Evolutionary conservation across 2,797 vertebrate genomes (phyloP).

Genomic region (Anabacerthia variegaticeps): DNA sequence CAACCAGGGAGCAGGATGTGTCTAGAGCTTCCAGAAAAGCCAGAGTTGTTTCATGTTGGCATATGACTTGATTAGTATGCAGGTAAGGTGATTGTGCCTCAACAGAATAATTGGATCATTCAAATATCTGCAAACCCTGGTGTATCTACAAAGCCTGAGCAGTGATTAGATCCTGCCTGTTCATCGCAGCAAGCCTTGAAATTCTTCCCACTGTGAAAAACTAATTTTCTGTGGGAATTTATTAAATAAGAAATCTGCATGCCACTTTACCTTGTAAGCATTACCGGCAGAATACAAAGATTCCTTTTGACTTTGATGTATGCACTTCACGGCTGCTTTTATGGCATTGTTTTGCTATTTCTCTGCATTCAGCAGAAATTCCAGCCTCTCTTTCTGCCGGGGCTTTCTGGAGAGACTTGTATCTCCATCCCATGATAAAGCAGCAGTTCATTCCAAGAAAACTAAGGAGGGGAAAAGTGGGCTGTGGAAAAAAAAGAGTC

Average conservation of each 20-base stretch:
- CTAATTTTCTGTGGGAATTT: constrained; percentile 86
- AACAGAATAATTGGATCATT: constrained; percentile 84
- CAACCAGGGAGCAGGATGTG: constrained; percentile 54
- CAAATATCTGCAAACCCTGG: constrained; percentile 79
- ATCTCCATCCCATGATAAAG: background rate
- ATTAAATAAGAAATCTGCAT: constrained; percentile 86
- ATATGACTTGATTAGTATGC: constrained; percentile 79
- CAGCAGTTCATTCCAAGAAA: background rate
- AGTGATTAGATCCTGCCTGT: constrained; percentile 84
- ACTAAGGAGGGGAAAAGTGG: background rate
- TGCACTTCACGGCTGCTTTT: constrained; percentile 65
- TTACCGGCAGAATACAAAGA: constrained; percentile 76
- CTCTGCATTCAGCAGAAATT: constrained; percentile 52
- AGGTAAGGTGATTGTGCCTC: constrained; percentile 77
- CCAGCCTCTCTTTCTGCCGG: background rate
- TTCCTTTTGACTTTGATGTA: constrained; percentile 76
- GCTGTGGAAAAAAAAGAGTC: background rate
- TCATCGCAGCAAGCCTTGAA: constrained; percentile 81
- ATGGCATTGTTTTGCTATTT: constrained; percentile 52
- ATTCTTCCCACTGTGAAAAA: constrained; percentile 86
- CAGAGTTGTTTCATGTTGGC: constrained; percentile 67
- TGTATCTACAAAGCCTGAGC: constrained; percentile 83
- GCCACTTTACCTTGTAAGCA: constrained; percentile 81
- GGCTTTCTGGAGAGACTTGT: constrained; percentile 29
- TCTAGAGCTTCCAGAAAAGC: constrained; percentile 75